Evolutionary conservation across 2,797 vertebrate species (phyloP).

Genomic region (Protosalanx chinensis): DNA sequence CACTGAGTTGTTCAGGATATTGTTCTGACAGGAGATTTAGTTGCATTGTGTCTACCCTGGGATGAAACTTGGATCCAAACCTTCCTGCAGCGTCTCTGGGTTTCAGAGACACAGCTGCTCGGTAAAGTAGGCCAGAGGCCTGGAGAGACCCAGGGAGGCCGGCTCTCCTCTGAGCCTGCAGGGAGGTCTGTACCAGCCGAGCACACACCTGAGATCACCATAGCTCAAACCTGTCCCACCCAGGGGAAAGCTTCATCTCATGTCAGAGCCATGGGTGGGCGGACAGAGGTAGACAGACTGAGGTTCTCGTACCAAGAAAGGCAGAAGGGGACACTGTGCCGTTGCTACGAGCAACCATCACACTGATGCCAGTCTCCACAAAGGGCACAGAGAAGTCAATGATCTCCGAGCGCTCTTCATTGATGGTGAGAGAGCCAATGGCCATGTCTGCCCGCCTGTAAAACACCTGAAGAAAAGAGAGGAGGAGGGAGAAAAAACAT

Average conservation of each 20-base stretch:
- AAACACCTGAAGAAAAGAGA: constrained; percentile 79
- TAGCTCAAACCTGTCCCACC: not conserved
- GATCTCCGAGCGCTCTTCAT: constrained; percentile 95
- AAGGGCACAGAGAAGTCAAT: constrained; percentile 98
- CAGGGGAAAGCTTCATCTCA: not conserved
- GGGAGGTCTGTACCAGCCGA: constrained; percentile 8
- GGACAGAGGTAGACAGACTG: constrained; percentile 86
- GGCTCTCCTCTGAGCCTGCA: constrained; percentile 2
- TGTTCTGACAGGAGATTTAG: constrained; percentile 54
- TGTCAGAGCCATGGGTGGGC: not conserved
- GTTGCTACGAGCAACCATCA: constrained; percentile 96
- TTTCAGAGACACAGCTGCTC: constrained; percentile 43
- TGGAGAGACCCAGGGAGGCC: constrained; percentile 27
- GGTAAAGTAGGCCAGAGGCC: constrained; percentile 55
- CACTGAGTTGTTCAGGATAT: constrained; percentile 53
- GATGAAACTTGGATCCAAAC: constrained; percentile 60
- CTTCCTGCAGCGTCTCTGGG: constrained; percentile 53
- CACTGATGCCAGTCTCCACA: constrained; percentile 96
- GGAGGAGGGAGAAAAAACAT: not conserved
- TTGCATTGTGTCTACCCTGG: constrained; percentile 50
- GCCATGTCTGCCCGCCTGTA: constrained; percentile 97
- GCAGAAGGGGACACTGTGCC: constrained; percentile 96
- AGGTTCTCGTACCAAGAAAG: constrained; percentile 83
- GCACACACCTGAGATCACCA: constrained; percentile 7
- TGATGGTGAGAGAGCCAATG: constrained; percentile 97